Evolutionary conservation across 2,888 invertebrate genomes (phyloP), one percentile per base, ranked within the genome.

Genomic region (Synanthedon vespiformis): DNA sequence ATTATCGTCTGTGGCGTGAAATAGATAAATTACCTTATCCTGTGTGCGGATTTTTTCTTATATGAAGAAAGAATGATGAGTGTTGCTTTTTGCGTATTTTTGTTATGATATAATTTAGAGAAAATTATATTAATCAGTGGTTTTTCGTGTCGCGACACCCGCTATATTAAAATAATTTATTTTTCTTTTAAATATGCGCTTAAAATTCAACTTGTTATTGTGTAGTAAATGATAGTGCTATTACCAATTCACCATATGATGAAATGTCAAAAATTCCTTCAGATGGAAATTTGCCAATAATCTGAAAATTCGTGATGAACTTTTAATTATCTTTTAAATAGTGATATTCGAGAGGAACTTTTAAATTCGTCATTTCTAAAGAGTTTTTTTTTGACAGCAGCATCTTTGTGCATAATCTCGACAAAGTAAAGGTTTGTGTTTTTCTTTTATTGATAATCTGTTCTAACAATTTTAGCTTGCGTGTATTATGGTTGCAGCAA

Each of bases 191-290:
- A 34, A 34, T 34, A 34, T 34, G 34, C 34, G 3, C 34, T 34
- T 34, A 34, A 6, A 34, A 34, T 10, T 34, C 3, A 34, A 34
- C 34, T 6, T 34, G 10, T 10, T 34, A 2, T 2, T 34, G 34
- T 34, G 34, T 34, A 34, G 34, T 34, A 10, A 34, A 34, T 34
- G 2, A 34, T 10, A 8, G 34, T 34, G 34, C 34, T 34, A 34
- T 34, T 34, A 34, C 34, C 6, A 34, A 34, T 34, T 34, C 10
- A 34, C 34, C 34, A 34, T 34, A 34, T 73, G 67, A 76, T 77
- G 79, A 81, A 81, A 82, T 76, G 86, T 87, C 87, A 87, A 77
- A 81, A 72, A 44, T 77, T 44, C 14, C 44, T 79, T 80, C 76
- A 70, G 77, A 44, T 83, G 79, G 80, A 80, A 68, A 74, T 57